Conservation (phyloP, 2,113 vertebrate species). For the Opisthocomus hoazin region DNA sequence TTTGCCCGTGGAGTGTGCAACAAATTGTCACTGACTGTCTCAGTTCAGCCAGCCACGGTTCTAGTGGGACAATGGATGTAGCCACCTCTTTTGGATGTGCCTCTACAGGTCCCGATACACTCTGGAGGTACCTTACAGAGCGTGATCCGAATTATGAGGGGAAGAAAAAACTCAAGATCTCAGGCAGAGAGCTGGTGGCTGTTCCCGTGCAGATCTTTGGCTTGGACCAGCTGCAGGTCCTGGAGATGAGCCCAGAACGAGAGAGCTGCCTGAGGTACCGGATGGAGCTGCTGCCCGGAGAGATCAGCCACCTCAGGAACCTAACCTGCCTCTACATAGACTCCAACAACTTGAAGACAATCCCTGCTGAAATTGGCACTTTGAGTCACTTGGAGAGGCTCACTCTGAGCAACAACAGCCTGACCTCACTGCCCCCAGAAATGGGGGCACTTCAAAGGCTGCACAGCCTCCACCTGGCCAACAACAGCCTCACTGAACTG, state of each 20-base stretch:
- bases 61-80: neutral
- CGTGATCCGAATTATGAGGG: neutral
- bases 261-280: conserved; percentile 50
- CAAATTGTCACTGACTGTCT: neutral
- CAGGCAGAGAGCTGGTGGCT: conserved; percentile 23
- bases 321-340: conserved; percentile 46
- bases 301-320: conserved; percentile 34
- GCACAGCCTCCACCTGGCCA: conserved; percentile 61
- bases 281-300: conserved; percentile 31
- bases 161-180: conserved; percentile 51
- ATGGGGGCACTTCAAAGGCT: conserved; percentile 44
- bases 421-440: conserved; percentile 25
- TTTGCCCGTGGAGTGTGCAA: accelerated
- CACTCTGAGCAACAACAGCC: conserved; percentile 58
- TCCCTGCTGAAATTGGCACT: conserved; percentile 42
- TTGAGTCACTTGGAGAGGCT: conserved; percentile 47
- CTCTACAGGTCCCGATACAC: neutral
- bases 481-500: conserved; percentile 30
- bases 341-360: conserved; percentile 56
- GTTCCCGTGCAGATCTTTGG: conserved; percentile 22
- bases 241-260: conserved; percentile 63
- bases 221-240: conserved; percentile 41
- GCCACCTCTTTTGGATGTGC: neutral
- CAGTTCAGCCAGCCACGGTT: accelerated
- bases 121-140: conserved; percentile 44